Evolutionary conservation across 2,888 invertebrate genomes (phyloP).

Genomic region (Gryllus longicercus): DNA sequence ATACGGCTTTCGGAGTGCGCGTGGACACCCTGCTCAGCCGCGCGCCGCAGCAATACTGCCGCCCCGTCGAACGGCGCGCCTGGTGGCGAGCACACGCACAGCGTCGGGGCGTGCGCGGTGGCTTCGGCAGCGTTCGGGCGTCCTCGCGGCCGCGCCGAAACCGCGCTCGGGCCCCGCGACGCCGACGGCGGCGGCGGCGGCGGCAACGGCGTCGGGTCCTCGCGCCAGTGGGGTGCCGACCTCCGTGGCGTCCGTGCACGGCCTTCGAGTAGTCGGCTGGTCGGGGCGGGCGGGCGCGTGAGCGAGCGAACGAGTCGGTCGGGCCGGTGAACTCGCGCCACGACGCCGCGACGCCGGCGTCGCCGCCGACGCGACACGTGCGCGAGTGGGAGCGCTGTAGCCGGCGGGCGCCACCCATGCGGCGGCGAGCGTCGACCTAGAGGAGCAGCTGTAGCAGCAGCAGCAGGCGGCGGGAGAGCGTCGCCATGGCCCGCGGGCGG

Average conservation of each 20-base stretch:
- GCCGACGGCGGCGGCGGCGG: neutral
- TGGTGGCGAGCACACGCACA: neutral
- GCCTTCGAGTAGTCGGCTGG: neutral
- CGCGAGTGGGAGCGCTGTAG: neutral
- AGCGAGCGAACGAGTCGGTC: too few species aligned
- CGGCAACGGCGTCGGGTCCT: neutral
- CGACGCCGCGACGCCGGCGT: neutral
- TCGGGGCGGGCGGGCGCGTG: too few species aligned
- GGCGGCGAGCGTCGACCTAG: neutral
- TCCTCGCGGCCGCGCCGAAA: neutral
- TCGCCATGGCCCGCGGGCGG: constrained; percentile 19
- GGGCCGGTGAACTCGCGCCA: neutral
- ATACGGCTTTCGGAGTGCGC: neutral
- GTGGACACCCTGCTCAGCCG: neutral
- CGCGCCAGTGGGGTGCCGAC: constrained; percentile 17
- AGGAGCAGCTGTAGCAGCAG: too few species aligned
- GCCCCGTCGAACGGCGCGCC: constrained; percentile 9
- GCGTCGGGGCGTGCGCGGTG: neutral
- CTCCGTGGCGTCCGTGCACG: neutral
- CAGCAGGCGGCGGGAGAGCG: neutral
- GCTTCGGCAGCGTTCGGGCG: neutral
- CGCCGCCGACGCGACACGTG: neutral
- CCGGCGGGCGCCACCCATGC: neutral
- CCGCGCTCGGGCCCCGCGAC: neutral
- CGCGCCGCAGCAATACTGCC: neutral